Evolutionary conservation across 2,797 vertebrate genomes (phyloP), one percentile per base, ranked within the genome.

Genomic region (Acomys russatus): DNA sequence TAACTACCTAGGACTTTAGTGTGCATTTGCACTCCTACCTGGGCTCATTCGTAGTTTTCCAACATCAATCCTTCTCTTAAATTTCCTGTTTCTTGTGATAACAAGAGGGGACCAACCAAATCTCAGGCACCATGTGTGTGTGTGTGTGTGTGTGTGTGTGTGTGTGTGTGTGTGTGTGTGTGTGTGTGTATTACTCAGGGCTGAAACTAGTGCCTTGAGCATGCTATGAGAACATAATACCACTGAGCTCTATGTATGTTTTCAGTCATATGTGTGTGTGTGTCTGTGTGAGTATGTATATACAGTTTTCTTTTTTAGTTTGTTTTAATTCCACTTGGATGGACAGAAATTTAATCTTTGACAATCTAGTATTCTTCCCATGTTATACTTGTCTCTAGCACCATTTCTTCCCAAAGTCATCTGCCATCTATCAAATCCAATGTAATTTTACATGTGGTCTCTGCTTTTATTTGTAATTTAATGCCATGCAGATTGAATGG

Each of bases 261-360:
- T 59, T 59, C 15, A 17, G 56, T 17, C 56, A 59, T 15, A 59
- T 59, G 56, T 59, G 17, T 59, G 18, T 59, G 56, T 59, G 3
- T 59, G 18, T 59, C 15, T 44, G 44, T 44, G 44, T 44, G 44
- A 44, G 44, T 44, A 44, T 68, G 25, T n/a, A 49, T 64, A 79
- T 79, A 68, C 77, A 93, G 87, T n/a, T n/a, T 76, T 94, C 76
- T 68, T 8, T 59, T 88, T 92, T 25, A 84, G 30, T 18, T 74
- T 77, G n/a, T 23, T 92, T 92, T 94, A 20, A 80, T 83, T 51
- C 30, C 5, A 94, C 35, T 54, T 76, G 4, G 12, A 93, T 77
- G 80, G 23, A 38, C n/a, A 23, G 76, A 23, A 86, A 61, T 80
- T 93, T n/a, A n/a, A n/a, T 23, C 35, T 85, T 96, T 71, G 74